Conservation (phyloP, 2,797 vertebrate species). For the Tenualosa thibaudeaui region DNA sequence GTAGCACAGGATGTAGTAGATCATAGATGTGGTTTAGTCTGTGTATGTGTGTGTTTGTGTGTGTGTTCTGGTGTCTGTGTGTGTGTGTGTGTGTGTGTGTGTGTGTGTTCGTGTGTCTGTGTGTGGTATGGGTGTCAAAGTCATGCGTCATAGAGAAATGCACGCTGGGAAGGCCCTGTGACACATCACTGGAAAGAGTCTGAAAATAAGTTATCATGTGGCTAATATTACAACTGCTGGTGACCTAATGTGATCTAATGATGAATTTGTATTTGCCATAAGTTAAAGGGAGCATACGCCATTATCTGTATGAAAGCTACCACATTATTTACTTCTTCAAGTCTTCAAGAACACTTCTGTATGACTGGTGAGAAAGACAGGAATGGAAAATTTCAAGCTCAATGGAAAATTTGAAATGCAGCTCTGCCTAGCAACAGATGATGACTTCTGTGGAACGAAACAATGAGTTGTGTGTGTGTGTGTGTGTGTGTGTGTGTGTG, state of each 20-base stretch:
- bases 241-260: background rate
- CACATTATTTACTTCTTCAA: no score
- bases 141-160: background rate
- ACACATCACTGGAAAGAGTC: background rate
- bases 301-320: background rate
- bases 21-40: constrained; percentile 15
- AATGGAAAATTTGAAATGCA: background rate
- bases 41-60: background rate
- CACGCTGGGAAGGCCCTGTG: background rate
- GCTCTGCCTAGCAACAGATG: background rate
- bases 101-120: background rate
- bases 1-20: background rate
- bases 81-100: background rate
- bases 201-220: background rate
- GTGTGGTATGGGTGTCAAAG: background rate
- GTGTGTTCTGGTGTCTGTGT: background rate
- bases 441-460: background rate
- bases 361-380: no score
- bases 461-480: background rate
- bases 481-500: no score
- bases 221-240: background rate
- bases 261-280: background rate
- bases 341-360: no score
- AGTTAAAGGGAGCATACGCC: background rate
- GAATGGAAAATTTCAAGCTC: background rate